These are phyloP conservation scores for Penaeus indicus DNA, from an alignment of 1,140 invertebrate genomes.

Conservation along the genomic window DNA sequence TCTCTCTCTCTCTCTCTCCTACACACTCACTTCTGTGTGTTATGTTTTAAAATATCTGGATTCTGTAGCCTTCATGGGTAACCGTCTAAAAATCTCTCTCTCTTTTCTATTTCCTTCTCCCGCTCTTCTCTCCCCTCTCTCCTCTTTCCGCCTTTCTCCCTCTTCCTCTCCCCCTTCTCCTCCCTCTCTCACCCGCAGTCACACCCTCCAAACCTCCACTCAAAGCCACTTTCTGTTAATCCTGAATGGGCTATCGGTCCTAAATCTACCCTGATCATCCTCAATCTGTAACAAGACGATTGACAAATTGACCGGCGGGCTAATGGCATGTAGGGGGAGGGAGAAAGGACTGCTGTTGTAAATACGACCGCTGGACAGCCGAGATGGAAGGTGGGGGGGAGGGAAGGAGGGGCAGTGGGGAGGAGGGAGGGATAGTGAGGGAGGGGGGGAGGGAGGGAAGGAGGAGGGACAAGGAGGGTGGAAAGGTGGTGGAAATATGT, in stretches of 20 bases:
- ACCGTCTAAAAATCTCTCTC: not conserved
- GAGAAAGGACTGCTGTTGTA: no score
- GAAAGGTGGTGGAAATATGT: not conserved
- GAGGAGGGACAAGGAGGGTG: not conserved
- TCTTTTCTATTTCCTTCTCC: not conserved
- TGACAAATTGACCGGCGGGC: no score
- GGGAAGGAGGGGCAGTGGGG: not conserved
- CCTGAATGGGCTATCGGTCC: no score
- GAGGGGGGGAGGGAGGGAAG: not conserved
- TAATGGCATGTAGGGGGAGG: slow-evolving; percentile 1
- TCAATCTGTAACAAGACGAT: no score
- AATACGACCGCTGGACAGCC: no score
- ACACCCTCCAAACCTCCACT: slow-evolving; percentile 3
- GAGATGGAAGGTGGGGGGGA: not conserved
- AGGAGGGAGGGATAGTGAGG: not conserved
- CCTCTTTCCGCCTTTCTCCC: slow-evolving; percentile 11
- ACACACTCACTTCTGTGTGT: no score
- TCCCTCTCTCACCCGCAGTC: not conserved
- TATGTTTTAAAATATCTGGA: not conserved
- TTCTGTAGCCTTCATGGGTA: not conserved
- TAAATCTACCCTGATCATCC: no score
- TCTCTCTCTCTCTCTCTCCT: no score
- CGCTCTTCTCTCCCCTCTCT: slow-evolving; percentile 14
- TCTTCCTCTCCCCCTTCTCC: slow-evolving; percentile 16
- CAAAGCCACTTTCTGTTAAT: not conserved